Evolutionary conservation across 2,797 vertebrate species (phyloP).

Genomic region (Gymnocypris eckloni): DNA sequence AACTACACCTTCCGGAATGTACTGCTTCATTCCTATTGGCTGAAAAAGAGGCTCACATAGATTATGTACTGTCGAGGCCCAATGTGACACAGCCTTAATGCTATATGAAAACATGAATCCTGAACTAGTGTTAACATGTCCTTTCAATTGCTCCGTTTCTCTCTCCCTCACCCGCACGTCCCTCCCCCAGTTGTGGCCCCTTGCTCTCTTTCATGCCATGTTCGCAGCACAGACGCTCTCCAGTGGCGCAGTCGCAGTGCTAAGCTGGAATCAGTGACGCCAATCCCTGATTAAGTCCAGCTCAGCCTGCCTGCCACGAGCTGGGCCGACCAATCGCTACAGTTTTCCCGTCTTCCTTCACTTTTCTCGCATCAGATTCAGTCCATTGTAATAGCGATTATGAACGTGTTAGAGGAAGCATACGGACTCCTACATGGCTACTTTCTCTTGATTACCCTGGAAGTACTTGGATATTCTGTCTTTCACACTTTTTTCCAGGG

Average conservation of each 20-base stretch:
- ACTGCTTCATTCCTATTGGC: conserved; percentile 8
- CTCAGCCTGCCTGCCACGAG: conserved; percentile 64
- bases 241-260: conserved; percentile 22
- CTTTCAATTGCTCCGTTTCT: conserved; percentile 18
- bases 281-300: conserved; percentile 57
- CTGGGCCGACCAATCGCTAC: conserved; percentile 50
- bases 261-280: conserved; percentile 42
- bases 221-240: conserved; percentile 15
- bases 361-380: conserved; percentile 56
- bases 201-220: conserved; percentile 36
- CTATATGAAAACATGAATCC: conserved; percentile 5
- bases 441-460: conserved; percentile 37
- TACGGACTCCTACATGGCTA: conserved; percentile 50
- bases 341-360: conserved; percentile 56
- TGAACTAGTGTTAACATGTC: background rate
- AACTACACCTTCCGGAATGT: background rate
- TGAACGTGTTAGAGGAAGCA: conserved; percentile 60
- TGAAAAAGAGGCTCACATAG: conserved; percentile 6
- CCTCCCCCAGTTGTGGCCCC: conserved; percentile 22
- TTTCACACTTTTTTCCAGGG: conserved; percentile 1
- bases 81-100: background rate
- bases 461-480: conserved; percentile 10
- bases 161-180: background rate
- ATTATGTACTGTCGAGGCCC: conserved; percentile 6
- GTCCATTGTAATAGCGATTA: conserved; percentile 60